phyloP scores from a whole-genome alignment of 2,113 vertebrate genomes.

The Riparia riparia region DNA sequence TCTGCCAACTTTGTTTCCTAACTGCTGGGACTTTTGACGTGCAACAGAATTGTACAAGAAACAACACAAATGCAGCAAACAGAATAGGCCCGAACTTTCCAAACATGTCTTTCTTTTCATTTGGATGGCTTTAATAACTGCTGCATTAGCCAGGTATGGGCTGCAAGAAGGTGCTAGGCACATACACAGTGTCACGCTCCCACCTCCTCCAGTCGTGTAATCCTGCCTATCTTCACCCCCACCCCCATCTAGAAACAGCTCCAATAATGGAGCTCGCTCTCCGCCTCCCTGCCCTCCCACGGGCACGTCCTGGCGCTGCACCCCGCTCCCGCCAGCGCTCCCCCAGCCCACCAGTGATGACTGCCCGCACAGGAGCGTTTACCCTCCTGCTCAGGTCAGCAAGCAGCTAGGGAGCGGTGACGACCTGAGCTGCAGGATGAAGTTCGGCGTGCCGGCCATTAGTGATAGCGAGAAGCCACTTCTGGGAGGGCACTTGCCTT shows the following conservation, averaged over 20 bases:
- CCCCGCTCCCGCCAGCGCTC: background rate
- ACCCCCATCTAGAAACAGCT: background rate
- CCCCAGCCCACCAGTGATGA: background rate
- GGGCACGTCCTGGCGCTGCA: accelerated
- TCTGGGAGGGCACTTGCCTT: background rate
- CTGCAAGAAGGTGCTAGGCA: background rate
- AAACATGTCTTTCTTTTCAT: background rate
- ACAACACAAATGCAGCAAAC: background rate
- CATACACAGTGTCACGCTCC: background rate
- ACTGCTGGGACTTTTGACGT: background rate
- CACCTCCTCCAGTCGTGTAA: background rate
- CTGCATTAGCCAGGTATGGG: background rate
- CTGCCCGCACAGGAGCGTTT: background rate
- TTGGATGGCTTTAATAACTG: background rate
- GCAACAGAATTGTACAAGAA: background rate
- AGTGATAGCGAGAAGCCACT: background rate
- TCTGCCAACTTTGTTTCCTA: background rate
- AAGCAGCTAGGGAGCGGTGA: background rate
- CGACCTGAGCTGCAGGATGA: background rate
- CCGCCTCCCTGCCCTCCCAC: background rate
- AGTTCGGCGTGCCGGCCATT: accelerated
- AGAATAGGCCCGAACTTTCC: background rate
- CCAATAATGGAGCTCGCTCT: background rate
- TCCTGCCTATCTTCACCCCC: background rate
- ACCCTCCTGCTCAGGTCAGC: background rate